Evolutionary conservation across 2,113 vertebrate genomes (phyloP), one percentile per base, ranked within the genome.

Genomic region (Lathamus discolor): DNA sequence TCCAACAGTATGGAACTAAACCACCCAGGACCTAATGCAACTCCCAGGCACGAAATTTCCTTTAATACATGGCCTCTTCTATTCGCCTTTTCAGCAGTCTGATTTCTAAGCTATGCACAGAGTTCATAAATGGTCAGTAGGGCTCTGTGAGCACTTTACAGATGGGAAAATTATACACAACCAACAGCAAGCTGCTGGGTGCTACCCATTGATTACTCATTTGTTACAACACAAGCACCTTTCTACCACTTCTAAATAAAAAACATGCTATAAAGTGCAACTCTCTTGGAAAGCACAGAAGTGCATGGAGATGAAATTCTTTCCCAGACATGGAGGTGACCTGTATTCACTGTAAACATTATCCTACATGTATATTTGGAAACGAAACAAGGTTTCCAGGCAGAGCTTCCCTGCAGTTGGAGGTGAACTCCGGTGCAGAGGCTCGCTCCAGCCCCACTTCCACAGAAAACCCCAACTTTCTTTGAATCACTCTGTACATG

Each of bases 281-380:
- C 78, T 90, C 48, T 74, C 22, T 29, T 51, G 43, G 46, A 44
- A 86, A 94, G 76, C 63, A 80, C 49, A 57, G 74, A 43, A 63
- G 13, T 16, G 31, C 54, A 54, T 0, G 5, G 55, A 66, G 55
- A 70, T 51, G 22, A 88, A 94, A 86, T 69, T 29, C 69, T 57
- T 93, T 76, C 77, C 92, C 73, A 73, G 81, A 84, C 35, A 2
- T 12, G 44, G 86, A 92, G 48, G 62, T 90, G 86, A 83, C 74
- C 70, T 89, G 48, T 82, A 57, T 93, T 93, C 82, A 88, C 91
- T 83, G 80, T 79, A 91, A 87, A 89, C 44, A 68, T 86, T 33
- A 78, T 72, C 22, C 68, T 83, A 70, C 55, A 55, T 72, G 73
- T 93, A 91, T 91, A 91, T 85, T 82, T 94, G 90, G 95, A 95